Evolutionary conservation across 53 echinoderm and acorn worm genomes (phyloP).

Genomic region (Temnopleurus reevesii): DNA sequence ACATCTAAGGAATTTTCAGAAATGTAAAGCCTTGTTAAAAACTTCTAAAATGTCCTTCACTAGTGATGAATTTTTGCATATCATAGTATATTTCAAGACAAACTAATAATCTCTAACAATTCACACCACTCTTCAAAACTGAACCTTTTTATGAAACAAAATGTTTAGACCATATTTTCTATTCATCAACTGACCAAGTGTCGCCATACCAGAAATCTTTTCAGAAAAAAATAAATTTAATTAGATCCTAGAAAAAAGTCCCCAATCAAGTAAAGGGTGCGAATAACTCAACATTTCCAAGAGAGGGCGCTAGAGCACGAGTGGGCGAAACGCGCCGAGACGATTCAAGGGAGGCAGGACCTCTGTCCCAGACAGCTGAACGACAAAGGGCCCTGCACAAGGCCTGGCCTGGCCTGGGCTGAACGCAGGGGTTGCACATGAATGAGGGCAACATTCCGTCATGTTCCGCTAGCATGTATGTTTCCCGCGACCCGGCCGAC

Average conservation of each 20-base stretch:
- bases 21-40: too few relatives aligned
- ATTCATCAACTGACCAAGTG: too few relatives aligned
- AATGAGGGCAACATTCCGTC: slow-evolving; percentile 25
- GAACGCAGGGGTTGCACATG: neutral
- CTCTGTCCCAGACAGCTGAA: neutral
- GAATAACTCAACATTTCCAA: neutral
- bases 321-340: slow-evolving; percentile 12
- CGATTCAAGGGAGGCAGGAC: neutral
- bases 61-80: too few relatives aligned
- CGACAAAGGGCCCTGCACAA: slow-evolving; percentile 1
- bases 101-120: too few relatives aligned
- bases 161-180: too few relatives aligned
- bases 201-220: too few relatives aligned
- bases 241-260: neutral
- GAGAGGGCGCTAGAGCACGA: neutral
- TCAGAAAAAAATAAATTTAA: too few relatives aligned
- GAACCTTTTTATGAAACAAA: too few relatives aligned
- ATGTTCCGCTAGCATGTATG: slow-evolving; percentile 38
- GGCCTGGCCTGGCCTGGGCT: neutral
- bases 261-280: neutral
- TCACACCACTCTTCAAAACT: too few relatives aligned
- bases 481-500: slow-evolving; percentile 4
- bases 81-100: too few relatives aligned
- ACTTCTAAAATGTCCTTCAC: too few relatives aligned
- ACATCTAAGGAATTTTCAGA: too few relatives aligned